These are phyloP conservation scores for Tachyglossus aculeatus DNA, from an alignment of 2,797 vertebrate genomes.

Conservation along the genomic window DNA sequence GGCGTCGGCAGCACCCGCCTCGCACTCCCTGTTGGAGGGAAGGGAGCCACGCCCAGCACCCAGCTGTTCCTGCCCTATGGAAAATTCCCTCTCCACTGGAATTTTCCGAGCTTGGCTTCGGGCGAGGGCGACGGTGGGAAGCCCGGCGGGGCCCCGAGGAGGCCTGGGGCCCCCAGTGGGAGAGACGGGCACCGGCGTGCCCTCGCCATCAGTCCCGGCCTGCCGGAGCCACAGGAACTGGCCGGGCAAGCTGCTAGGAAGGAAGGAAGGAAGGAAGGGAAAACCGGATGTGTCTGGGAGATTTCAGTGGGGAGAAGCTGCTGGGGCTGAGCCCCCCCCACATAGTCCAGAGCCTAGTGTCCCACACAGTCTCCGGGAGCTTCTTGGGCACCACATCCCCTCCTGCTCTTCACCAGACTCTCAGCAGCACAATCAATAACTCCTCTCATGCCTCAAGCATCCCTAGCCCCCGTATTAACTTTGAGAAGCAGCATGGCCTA, in stretches of 20 bases:
- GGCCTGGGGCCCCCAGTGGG: background rate
- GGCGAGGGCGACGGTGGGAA: background rate
- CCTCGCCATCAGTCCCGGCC: too few relatives aligned
- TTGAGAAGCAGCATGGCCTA: too few relatives aligned
- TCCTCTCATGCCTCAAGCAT: too few relatives aligned
- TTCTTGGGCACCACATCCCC: too few relatives aligned
- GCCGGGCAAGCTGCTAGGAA: background rate
- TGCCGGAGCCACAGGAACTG: background rate
- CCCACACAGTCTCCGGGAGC: too few relatives aligned
- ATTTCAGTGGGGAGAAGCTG: too few relatives aligned
- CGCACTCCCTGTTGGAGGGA: background rate
- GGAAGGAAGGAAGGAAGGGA: too few relatives aligned
- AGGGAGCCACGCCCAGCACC: background rate
- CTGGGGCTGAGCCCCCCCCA: too few relatives aligned
- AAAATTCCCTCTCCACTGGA: constrained; percentile 55
- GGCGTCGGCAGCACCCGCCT: background rate
- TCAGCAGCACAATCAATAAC: too few relatives aligned
- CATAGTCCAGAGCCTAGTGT: too few relatives aligned
- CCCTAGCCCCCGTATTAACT: too few relatives aligned
- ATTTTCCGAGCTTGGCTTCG: constrained; percentile 51
- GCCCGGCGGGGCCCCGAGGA: background rate
- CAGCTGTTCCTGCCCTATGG: background rate
- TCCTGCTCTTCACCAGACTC: too few relatives aligned
- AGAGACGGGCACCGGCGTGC: background rate
- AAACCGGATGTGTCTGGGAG: background rate